Evolutionary conservation across 2,888 invertebrate species (phyloP), one percentile per base, ranked within the genome.

Genomic region (Drosophila kuntzei): DNA sequence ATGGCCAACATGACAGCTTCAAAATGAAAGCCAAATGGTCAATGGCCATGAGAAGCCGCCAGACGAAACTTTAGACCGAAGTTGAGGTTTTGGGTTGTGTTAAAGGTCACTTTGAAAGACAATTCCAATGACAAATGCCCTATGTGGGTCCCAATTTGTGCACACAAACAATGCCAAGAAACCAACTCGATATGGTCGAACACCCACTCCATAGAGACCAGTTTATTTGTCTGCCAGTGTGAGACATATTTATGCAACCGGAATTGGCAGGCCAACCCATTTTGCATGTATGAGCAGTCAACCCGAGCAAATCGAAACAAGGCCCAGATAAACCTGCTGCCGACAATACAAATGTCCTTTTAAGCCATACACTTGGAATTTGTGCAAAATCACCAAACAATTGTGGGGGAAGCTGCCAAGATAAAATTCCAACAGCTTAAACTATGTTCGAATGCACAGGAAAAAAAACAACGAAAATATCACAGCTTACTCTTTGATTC

Each of bases 51-150:
- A 46, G 6, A 44, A 53, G 29, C 8, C n/a, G 47, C 7, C 37
- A 29, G 50, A 25, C 18, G n/a, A 55, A 58, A 61, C 41, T 69
- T 60, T 60, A 65, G 49, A 46, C 14, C 29, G 12, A 16, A 14
- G 43, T 43, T 43, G 43, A 8, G 8, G 12, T 34, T 54, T 32
- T 20, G 20, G 29, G 29, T 41, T 29, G 39, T 29, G 9, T 20
- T 36, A 57, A 55, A 51, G 59, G 54, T 59, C 58, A 58, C 22
- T 25, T 20, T 11, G 34, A 59, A 32, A 16, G 20, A 32, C 43
- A 12, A 41, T 32, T 20, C 29, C 60, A 58, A 61, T 71, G 79
- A 73, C 69, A 75, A 76, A 78, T 80, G 59, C 67, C 58, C 53
- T 32, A 16, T 49, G 43, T 29, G 43, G 25, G 27, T 64, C 49